Conservation (phyloP, 2,888 invertebrate species). For the Ornithoptera priamus region DNA sequence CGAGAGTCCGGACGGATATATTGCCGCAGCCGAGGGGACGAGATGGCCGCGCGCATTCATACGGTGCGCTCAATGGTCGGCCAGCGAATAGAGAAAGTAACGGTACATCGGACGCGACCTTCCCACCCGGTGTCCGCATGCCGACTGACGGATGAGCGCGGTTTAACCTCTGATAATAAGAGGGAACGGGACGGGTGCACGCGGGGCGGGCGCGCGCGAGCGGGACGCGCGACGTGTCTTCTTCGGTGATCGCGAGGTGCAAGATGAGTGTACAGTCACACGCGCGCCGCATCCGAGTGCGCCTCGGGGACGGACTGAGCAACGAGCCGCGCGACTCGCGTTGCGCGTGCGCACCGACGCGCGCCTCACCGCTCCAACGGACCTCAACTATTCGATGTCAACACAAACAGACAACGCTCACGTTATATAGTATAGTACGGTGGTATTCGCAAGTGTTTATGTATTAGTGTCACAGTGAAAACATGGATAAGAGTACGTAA, state of each 20-base stretch:
- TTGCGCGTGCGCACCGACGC: constrained; percentile 69
- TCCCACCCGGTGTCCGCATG: constrained; percentile 69
- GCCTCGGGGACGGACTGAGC: constrained; percentile 69
- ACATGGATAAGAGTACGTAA: constrained; percentile 48
- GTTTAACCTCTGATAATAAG: constrained; percentile 78
- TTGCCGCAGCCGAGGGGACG: constrained; percentile 45
- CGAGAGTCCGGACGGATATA: constrained; percentile 53
- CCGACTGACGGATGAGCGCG: constrained; percentile 77
- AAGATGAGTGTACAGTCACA: constrained; percentile 79
- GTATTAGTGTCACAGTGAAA: constrained; percentile 44
- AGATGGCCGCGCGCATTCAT: constrained; percentile 59
- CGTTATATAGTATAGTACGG: constrained; percentile 21
- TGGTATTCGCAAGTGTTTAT: constrained; percentile 45
- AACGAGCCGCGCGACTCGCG: constrained; percentile 62
- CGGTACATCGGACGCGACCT: constrained; percentile 66
- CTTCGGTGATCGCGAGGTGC: constrained; percentile 78
- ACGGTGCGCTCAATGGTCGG: constrained; percentile 64
- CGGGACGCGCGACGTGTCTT: constrained; percentile 67
- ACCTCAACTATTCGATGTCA: constrained; percentile 33
- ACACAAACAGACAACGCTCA: constrained; percentile 18
- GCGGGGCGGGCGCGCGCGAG: constrained; percentile 43
- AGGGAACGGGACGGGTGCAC: constrained; percentile 59
- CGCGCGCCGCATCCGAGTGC: constrained; percentile 77
- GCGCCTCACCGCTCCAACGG: constrained; percentile 45
- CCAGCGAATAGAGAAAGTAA: constrained; percentile 65